Evolutionary conservation across 37 sponge, comb jelly and placozoan genomes (phyloP), one percentile per base, ranked within the genome.

Genomic region (Aphrocallistes beatrix): DNA sequence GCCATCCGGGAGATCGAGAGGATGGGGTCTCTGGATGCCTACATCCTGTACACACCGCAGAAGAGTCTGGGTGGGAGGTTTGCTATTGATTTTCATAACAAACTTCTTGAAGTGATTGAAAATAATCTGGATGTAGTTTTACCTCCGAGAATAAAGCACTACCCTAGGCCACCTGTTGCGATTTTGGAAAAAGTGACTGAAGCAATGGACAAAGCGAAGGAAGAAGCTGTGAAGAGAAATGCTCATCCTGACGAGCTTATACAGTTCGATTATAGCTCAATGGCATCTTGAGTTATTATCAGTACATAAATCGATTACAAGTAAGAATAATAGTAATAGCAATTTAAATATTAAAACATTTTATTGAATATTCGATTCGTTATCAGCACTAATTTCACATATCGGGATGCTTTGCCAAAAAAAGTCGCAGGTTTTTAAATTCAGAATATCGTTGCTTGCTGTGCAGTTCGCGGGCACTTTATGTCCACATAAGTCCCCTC

Each of bases 1-100:
- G 92, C 86, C 38, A 91, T 94, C 90, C 84, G 94, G 40, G 88
- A 89, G 19, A 94, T 94, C 36, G 94, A 94, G 87, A 94, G 90
- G 81, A 92, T 92, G 6, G 94, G 94, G 37, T 92, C 92, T 0
- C 90, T 94, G 37, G 94, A 94, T 45, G 85, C 83, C 16, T 94
- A 94, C 86, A 88, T 94, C 36, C 87, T 88, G 51, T 88, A 94
- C 88, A 94, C 94, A 37, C 88, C 91, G 0, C 90, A 89, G 36
- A 82, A 81, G 69, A 91, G 91, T 45, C 89, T 94, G 36, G 84
- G 69, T 17, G 91, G 92, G 25, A 87, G 82, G 30, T 81, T 94
- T 0, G 94, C 92, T 23, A 45, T 51, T 32, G 87, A 88, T 51
- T 82, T 94, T 30, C 75, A 60, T 60, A 25, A 60, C 75, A 60